Evolutionary conservation across 2,888 invertebrate genomes (phyloP).

Genomic region (Xanthorhoe spadicearia): DNA sequence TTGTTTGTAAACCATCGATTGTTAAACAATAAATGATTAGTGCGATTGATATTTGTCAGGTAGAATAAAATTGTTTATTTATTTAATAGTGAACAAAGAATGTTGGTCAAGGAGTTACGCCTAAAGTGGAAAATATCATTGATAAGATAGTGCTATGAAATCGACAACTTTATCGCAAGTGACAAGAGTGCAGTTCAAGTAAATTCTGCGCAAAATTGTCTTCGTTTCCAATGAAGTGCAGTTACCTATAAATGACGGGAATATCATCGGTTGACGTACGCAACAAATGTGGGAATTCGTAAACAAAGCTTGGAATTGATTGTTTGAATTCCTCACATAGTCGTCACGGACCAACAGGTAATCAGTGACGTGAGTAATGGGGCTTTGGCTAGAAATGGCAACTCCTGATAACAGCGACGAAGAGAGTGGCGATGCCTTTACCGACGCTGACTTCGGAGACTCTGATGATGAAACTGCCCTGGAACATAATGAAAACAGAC

Average conservation of each 20-base stretch:
- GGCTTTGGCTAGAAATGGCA: slow-evolving; percentile 63
- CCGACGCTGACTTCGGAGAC: slow-evolving; percentile 78
- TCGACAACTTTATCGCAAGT: slow-evolving; percentile 62
- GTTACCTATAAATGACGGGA: slow-evolving; percentile 48
- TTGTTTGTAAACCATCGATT: slow-evolving; percentile 46
- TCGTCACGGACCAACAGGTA: slow-evolving; percentile 51
- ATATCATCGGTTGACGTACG: slow-evolving; percentile 54
- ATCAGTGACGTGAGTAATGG: slow-evolving; percentile 64
- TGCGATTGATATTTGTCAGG: slow-evolving; percentile 11
- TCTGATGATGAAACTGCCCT: slow-evolving; percentile 69
- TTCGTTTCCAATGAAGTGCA: slow-evolving; percentile 64
- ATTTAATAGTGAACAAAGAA: slow-evolving; percentile 57
- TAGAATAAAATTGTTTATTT: slow-evolving; percentile 32
- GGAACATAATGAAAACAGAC: slow-evolving; percentile 51
- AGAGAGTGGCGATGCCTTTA: slow-evolving; percentile 77
- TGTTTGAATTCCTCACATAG: slow-evolving; percentile 61
- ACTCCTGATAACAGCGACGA: slow-evolving; percentile 75
- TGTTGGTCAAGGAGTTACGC: slow-evolving; percentile 61
- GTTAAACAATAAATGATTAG: slow-evolving; percentile 15
- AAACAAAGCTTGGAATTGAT: slow-evolving; percentile 56
- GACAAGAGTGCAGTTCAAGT: slow-evolving; percentile 58
- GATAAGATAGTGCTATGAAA: slow-evolving; percentile 71
- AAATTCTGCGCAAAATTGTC: slow-evolving; percentile 61
- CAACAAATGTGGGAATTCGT: slow-evolving; percentile 61
- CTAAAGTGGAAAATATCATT: slow-evolving; percentile 68